These are phyloP conservation scores for Drosophila tristis DNA, from an alignment of 1,140 invertebrate species.

Conservation along the genomic window DNA sequence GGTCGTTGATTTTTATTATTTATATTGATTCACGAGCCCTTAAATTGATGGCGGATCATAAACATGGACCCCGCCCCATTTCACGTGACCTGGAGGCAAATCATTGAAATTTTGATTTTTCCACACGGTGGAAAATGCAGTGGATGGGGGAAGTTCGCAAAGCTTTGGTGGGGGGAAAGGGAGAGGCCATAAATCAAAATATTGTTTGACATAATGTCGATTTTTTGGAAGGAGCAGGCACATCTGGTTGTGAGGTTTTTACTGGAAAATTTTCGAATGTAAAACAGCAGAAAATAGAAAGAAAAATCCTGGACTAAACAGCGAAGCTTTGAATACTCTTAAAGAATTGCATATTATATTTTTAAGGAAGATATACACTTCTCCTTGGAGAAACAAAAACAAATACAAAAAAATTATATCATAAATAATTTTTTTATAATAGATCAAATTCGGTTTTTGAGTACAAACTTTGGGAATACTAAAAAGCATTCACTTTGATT, in stretches of 20 bases:
- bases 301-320: too few species aligned
- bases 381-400: too few species aligned
- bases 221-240: slow-evolving; percentile 36
- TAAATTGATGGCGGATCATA: slow-evolving; percentile 67
- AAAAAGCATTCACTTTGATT: too few species aligned
- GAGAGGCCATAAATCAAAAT: slow-evolving; percentile 61
- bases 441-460: too few species aligned
- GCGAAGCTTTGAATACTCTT: too few species aligned
- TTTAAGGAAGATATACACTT: too few species aligned
- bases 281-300: slow-evolving; percentile 7
- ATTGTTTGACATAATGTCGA: slow-evolving; percentile 67
- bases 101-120: slow-evolving; percentile 72
- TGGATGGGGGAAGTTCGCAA: too few species aligned
- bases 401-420: too few species aligned
- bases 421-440: too few species aligned
- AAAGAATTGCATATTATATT: too few species aligned
- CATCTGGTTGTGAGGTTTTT: slow-evolving; percentile 39
- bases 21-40: slow-evolving; percentile 60
- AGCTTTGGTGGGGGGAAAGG: neutral
- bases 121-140: neutral
- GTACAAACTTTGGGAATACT: too few species aligned
- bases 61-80: slow-evolving; percentile 26
- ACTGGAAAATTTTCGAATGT: slow-evolving; percentile 22
- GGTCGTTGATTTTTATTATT: slow-evolving; percentile 32
- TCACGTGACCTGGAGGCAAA: slow-evolving; percentile 60